Evolutionary conservation across 2,888 invertebrate genomes (phyloP).

Genomic region (Amorpha juglandis): DNA sequence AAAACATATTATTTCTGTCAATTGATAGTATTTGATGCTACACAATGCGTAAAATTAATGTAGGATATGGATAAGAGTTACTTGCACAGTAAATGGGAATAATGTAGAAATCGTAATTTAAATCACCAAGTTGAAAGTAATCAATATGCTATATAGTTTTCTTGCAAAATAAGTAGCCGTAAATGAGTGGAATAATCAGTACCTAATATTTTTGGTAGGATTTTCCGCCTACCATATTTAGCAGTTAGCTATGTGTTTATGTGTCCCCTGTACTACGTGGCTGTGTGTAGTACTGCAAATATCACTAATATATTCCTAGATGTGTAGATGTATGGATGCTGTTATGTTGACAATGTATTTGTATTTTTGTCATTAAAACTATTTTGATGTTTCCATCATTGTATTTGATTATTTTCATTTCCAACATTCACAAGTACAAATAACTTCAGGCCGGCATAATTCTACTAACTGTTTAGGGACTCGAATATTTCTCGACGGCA

Average conservation of each 20-base stretch:
- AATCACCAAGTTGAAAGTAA: background rate
- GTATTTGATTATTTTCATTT: background rate
- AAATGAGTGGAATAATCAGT: background rate
- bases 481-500: too few species aligned
- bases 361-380: constrained; percentile 41
- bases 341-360: constrained; percentile 41
- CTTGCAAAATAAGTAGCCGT: background rate
- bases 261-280: background rate
- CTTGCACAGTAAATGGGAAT: constrained; percentile 15
- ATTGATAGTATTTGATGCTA: background rate
- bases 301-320: constrained; percentile 28
- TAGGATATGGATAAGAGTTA: background rate
- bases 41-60: background rate
- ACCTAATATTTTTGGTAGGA: constrained; percentile 1
- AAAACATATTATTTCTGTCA: background rate
- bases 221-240: background rate
- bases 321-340: constrained; percentile 34
- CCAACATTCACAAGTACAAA: too few species aligned
- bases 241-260: background rate
- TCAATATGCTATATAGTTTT: background rate
- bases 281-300: constrained; percentile 8
- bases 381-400: constrained; percentile 39
- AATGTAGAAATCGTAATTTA: background rate
- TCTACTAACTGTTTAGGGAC: too few species aligned
- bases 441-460: too few species aligned